Conservation (phyloP, 2,113 vertebrate species). For the Elgaria multicarinata region DNA sequence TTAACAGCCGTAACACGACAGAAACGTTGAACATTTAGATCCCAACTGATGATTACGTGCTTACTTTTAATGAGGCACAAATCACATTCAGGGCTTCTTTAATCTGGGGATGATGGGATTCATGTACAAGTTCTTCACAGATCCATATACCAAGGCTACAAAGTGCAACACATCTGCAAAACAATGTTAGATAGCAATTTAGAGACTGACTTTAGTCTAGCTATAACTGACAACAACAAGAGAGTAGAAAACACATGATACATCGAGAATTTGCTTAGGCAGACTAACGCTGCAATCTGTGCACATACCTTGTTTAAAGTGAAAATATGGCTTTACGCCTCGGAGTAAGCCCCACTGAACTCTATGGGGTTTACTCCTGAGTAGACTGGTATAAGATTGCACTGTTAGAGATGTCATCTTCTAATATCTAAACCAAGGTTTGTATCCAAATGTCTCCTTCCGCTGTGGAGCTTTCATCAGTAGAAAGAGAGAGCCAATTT, state of each 20-base stretch:
- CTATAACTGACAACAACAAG: not conserved
- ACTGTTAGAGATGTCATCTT: not conserved
- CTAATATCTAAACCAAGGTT: not conserved
- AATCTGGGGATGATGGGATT: constrained; percentile 93
- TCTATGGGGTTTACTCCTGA: not conserved
- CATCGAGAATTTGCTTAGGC: not conserved
- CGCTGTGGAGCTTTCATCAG: not conserved
- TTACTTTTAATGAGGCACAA: constrained; percentile 97
- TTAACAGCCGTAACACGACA: not conserved
- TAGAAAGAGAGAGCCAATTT: not conserved
- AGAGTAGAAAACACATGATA: not conserved
- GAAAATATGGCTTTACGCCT: no score
- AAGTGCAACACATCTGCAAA: constrained; percentile 93
- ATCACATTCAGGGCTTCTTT: constrained; percentile 98
- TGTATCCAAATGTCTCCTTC: not conserved
- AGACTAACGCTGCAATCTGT: not conserved
- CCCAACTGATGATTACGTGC: not conserved
- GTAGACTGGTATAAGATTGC: not conserved
- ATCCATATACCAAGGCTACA: constrained; percentile 99
- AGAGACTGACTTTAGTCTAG: not conserved
- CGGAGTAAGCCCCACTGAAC: not conserved
- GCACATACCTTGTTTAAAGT: no score
- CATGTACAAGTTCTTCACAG: constrained; percentile 93
- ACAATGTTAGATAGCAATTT: constrained; percentile 25
- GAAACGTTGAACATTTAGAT: not conserved